Evolutionary conservation across 2,888 invertebrate species (phyloP), one percentile per base, ranked within the genome.

Genomic region (Rapana venosa): DNA sequence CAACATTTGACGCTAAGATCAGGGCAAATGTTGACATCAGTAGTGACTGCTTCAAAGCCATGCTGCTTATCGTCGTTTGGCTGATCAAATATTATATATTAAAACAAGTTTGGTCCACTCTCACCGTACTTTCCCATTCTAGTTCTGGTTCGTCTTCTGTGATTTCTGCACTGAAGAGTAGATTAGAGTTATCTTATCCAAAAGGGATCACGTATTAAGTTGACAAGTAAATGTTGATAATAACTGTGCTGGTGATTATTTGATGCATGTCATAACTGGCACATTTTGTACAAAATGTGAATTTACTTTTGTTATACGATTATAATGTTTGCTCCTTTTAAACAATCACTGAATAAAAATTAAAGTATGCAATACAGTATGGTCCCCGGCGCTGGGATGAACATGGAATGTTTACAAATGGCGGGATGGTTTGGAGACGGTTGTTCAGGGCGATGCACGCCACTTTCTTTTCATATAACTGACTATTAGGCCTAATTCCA

Each of bases 331-430:
- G 47, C 47, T 47, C 47, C 47, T 47, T 47, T 47, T 47, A 47
- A 47, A 47, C 47, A 47, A 47, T 47, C 8, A 47, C 8, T 47
- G 47, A 47, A 47, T 47, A 8, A 47, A 8, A 74, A 74, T 74
- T n/a, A 86, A 30, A 30, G 47, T 47, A 47, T 47, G 8, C 47
- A 47, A 47, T 47, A 47, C 47, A 30, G 20, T 30, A 36, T 87
- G 35, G 74, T 77, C 87, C 87, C 87, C 47, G 6, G n/a, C 47
- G 30, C 5, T 79, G 77, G 32, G 15, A 32, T 79, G 15, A 11
- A 81, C 32, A n/a, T 47, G 74, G 30, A 88, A 81, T 88, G 88
- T 88, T 88, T 88, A 88, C 88, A 88, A 88, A 88, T 88, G 88
- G 88, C 81, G 88, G 61, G 81, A 81, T 58, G 30, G 77, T 88